Evolutionary conservation across 2,888 invertebrate genomes (phyloP).

Genomic region (Drosophila paramelanica): DNA sequence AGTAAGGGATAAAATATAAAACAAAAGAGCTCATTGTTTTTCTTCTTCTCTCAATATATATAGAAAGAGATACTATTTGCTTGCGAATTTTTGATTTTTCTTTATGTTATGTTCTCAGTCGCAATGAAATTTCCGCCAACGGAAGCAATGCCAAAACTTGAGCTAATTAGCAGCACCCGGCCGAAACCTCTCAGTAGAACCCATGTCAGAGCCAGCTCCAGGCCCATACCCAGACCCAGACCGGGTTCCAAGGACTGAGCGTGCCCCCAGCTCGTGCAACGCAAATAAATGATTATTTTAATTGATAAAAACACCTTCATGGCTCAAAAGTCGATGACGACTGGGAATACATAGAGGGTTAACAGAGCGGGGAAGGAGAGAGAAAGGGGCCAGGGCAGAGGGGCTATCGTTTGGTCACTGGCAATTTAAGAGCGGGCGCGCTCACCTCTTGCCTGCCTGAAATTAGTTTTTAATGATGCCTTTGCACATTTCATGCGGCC

Average conservation of each 20-base stretch:
- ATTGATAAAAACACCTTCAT: conserved; percentile 77
- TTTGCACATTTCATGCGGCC: conserved; percentile 71
- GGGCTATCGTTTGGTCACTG: conserved; percentile 44
- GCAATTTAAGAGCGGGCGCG: conserved; percentile 66
- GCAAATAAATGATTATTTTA: conserved; percentile 77
- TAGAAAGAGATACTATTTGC: background rate
- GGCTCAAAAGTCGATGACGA: conserved; percentile 43
- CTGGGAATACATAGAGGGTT: conserved; percentile 9
- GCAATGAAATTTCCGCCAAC: conserved; percentile 19
- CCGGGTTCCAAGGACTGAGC: conserved; percentile 18
- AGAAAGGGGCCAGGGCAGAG: background rate
- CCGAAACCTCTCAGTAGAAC: conserved; percentile 3
- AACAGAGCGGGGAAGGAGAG: background rate
- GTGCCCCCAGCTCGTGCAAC: conserved; percentile 44
- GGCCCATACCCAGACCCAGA: background rate
- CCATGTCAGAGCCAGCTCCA: background rate
- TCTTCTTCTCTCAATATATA: too few species aligned
- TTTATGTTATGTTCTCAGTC: conserved; percentile 6
- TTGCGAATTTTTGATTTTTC: background rate
- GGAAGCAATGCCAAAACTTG: conserved; percentile 36
- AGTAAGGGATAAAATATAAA: too few species aligned
- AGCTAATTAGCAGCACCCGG: conserved; percentile 57
- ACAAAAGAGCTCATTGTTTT: too few species aligned
- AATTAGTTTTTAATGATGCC: conserved; percentile 79
- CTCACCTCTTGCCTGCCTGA: conserved; percentile 49